Evolutionary conservation across 2,888 invertebrate genomes (phyloP), one percentile per base, ranked within the genome.

Genomic region (Lumbricus terrestris): DNA sequence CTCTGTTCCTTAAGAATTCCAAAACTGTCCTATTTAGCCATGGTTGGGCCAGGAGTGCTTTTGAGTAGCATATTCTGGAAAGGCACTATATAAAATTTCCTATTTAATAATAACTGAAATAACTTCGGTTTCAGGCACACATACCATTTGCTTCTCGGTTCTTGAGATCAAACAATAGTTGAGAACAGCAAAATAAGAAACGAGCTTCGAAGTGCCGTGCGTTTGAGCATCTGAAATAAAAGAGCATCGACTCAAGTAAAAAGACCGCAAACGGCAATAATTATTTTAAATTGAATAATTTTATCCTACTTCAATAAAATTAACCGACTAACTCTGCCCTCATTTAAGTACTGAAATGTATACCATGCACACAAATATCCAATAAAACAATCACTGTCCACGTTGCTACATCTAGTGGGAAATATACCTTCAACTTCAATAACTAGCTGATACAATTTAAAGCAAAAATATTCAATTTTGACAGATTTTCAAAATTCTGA

Each of bases 101-200:
- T n/a, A n/a, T n/a, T n/a, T n/a, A n/a, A n/a, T n/a, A 47, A 47
- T 23, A 18, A 47, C 1, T 47, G 47, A 47, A 23, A 47, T 47
- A 6, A 42, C 47, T 47, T 47, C 20, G 23, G 23, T 47, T 20
- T 47, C 47, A 29, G 69, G n/a, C 29, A 69, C 38, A 92, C 96
- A 95, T 94, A 98, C 98, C 98, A 98, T 97, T 89, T 98, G 96
- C 95, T 98, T 98, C 95, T 98, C 98, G 91, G 97, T 97, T 94
- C 97, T 97, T 90, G 97, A 97, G 93, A 98, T 96, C 93, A 98
- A 97, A 95, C 98, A 98, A 94, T 98, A 98, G 90, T 97, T 97
- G 96, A 98, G 96, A 91, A 98, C 96, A 89, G 97, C 97, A 95
- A 98, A 98, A 95, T 98, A 98, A 18, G 98, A 97, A 54, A 98